A percentile compares a stretch with the other conserved stretches of the same genome.
Conservation (phyloP, 2,888 invertebrate genomes). For the Acronicta aceris region DNA sequence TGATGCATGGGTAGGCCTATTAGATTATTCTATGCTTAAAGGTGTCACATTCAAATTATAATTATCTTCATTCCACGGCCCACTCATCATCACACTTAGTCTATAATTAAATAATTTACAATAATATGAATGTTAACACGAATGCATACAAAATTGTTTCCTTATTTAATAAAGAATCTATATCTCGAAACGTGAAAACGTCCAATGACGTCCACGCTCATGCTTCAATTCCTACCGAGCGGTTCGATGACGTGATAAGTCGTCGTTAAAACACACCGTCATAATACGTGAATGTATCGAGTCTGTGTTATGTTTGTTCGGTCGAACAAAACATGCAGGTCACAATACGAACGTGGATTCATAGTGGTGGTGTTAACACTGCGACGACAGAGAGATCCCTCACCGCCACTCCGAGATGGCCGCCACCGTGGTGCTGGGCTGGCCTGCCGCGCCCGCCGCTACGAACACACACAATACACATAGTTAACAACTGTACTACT, state of each 20-base stretch:
- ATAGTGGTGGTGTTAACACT: conserved; percentile 46
- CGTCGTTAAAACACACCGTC: conserved; percentile 61
- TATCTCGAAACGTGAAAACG: conserved; percentile 52
- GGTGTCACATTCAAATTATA: conserved; percentile 65
- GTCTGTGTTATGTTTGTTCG: conserved; percentile 56
- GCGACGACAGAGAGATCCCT: conserved; percentile 77
- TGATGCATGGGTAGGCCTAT: conserved; percentile 72
- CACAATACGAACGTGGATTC: conserved; percentile 53
- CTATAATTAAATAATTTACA: conserved; percentile 85
- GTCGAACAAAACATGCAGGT: conserved; percentile 51
- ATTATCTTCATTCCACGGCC: conserved; percentile 63
- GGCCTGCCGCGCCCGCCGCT: conserved; percentile 82
- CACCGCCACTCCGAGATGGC: conserved; percentile 90
- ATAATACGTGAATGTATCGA: conserved; percentile 62
- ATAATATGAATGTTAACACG: conserved; percentile 80
- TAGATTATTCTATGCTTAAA: conserved; percentile 60
- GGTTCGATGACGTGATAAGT: conserved; percentile 54
- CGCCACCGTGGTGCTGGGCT: conserved; percentile 90
- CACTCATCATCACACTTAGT: conserved; percentile 68
- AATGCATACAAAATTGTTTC: conserved; percentile 78
- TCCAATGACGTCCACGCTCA: conserved; percentile 55
- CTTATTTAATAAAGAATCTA: conserved; percentile 61
- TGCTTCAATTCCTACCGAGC: conserved; percentile 62
- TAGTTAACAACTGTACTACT: conserved; percentile 13
- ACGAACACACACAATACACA: conserved; percentile 39